Evolutionary conservation across 2,888 invertebrate species (phyloP).

Genomic region (Perdita meconis): DNA sequence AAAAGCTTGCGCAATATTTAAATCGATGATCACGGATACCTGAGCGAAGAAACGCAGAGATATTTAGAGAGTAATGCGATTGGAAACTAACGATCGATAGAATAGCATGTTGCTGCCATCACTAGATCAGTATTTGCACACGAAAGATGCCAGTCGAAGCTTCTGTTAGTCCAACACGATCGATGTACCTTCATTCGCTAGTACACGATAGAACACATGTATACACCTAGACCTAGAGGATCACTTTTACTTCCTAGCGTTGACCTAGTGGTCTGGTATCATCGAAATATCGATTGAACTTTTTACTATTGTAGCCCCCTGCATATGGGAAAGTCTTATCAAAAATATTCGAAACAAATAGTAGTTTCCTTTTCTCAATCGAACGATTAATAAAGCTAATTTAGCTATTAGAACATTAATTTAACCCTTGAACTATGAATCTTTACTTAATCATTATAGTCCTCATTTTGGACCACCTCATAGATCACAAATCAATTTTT

Average conservation of each 20-base stretch:
- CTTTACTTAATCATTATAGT: too few relatives aligned
- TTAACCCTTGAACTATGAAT: too few relatives aligned
- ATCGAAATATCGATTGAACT: background rate
- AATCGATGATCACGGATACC: background rate
- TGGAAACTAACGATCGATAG: background rate
- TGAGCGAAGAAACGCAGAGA: background rate
- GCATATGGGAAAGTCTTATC: background rate
- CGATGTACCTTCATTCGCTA: slow-evolving; percentile 7
- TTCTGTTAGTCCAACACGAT: slow-evolving; percentile 28
- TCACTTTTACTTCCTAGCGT: slow-evolving; percentile 1
- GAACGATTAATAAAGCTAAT: slow-evolving; percentile 15
- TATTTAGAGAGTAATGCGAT: background rate
- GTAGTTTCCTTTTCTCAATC: background rate
- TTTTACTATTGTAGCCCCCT: background rate
- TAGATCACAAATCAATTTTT: too few relatives aligned
- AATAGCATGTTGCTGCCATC: slow-evolving; percentile 40
- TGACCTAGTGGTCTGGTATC: background rate
- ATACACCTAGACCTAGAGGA: background rate
- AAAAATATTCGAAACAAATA: background rate
- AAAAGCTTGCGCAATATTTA: slow-evolving; percentile 43
- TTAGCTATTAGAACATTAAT: slow-evolving; percentile 11
- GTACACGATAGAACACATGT: slow-evolving; percentile 17
- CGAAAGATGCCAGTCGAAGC: slow-evolving; percentile 26
- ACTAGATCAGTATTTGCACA: slow-evolving; percentile 31
- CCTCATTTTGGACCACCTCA: too few relatives aligned